Evolutionary conservation across 2,113 vertebrate species (phyloP).

Genomic region (Gopherus flavomarginatus): DNA sequence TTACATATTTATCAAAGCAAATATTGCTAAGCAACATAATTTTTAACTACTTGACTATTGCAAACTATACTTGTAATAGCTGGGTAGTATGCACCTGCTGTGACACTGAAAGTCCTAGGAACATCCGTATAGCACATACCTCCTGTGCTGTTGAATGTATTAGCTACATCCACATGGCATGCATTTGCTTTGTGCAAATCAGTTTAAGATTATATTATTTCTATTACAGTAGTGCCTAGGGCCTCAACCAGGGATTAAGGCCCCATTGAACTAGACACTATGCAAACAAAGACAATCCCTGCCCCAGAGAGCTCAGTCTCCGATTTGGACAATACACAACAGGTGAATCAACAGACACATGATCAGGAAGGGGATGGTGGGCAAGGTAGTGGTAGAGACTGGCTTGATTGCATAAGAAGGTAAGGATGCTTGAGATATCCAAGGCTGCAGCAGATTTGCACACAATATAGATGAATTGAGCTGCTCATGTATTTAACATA

Average conservation of each 20-base stretch:
- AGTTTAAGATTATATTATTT: not conserved
- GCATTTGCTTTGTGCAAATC: not conserved
- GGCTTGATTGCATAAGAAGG: not conserved
- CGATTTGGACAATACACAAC: not conserved
- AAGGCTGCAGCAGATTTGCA: not conserved
- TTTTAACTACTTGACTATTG: not conserved
- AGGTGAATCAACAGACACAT: not conserved
- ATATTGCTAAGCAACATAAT: not conserved
- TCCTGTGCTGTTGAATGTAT: not conserved
- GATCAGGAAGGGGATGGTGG: not conserved
- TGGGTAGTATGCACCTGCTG: not conserved
- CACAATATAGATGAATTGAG: not conserved
- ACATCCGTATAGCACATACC: not conserved
- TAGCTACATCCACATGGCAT: rapidly evolving
- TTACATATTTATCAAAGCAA: not conserved
- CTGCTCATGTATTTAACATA: not conserved
- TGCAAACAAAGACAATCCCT: not conserved
- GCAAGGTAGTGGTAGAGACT: not conserved
- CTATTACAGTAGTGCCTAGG: not conserved
- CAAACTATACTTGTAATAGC: not conserved
- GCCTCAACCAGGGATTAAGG: not conserved
- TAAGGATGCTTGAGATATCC: not conserved
- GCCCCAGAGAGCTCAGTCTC: not conserved
- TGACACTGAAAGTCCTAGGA: not conserved
- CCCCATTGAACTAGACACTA: not conserved